Evolutionary conservation across 37 sponge, comb jelly and placozoan species (phyloP), one percentile per base, ranked within the genome.

Genomic region (Halichondria panicea): DNA sequence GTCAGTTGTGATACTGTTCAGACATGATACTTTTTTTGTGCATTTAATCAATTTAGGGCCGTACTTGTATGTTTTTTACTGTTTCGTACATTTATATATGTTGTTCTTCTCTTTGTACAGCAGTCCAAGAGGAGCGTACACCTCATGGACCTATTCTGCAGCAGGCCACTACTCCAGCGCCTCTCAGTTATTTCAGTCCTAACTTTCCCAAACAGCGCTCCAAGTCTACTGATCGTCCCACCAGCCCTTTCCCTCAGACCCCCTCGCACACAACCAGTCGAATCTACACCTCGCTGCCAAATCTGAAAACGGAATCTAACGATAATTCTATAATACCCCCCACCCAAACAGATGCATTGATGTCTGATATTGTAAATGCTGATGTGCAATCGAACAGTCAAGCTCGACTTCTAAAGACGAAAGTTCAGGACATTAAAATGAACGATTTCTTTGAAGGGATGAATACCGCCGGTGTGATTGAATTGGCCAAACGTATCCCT

Each of bases 401-500:
- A 50, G 81, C 75, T 0, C 81, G 80, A 48, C 58, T 64, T 15
- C 58, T 86, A 9, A 79, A 64, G 46, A 58, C 65, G 22, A 18
- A 40, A 44, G 80, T 73, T 43, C 32, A 27, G 37, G 74, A 70
- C 39, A 55, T 86, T 57, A 86, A 86, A 35, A 59, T 86, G 41
- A 81, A 86, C 54, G 87, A 86, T 60, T 58, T 86, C 5, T 86
- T 86, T 60, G 87, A 86, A 27, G 87, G 87, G 30, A 87, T 93
- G 45, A 75, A 80, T 24, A 53, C 88, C 0, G 90, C 96, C 38
- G 80, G 93, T 8, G 79, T 93, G 9, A 93, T 96, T 9, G 97
- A 93, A 43, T 96, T 94, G 97, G 88, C 95, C 13, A 96, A 96
- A 70, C 71, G 82, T 1, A 80, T 96, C 21, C 97, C 95, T 8